These are phyloP conservation scores for Sclerurus mexicanus DNA, from an alignment of 2,113 vertebrate genomes.

Conservation along the genomic window DNA sequence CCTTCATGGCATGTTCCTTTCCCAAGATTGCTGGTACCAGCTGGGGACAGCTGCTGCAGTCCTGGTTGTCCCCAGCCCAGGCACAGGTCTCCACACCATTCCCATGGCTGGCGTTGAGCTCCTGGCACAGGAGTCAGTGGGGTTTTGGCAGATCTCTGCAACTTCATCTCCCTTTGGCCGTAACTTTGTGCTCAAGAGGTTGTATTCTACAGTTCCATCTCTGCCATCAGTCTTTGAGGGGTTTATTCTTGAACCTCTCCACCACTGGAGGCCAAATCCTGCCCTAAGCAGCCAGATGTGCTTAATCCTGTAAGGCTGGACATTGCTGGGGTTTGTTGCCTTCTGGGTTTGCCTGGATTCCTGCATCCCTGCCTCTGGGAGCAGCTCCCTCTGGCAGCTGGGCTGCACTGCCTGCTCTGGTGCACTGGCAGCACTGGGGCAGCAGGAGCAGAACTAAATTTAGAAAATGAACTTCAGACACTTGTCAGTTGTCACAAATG, in stretches of 20 bases:
- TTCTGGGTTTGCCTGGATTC: not conserved
- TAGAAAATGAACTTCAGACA: not conserved
- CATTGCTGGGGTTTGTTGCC: not conserved
- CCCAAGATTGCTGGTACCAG: not conserved
- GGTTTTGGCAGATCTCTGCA: not conserved
- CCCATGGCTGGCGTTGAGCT: not conserved
- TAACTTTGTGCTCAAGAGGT: not conserved
- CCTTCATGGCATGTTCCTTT: not conserved
- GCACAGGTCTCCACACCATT: not conserved
- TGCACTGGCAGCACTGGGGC: not conserved
- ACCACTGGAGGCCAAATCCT: not conserved
- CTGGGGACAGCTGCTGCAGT: not conserved
- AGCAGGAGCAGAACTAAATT: fast-evolving
- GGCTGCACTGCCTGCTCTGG: not conserved
- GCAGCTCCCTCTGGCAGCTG: fast-evolving
- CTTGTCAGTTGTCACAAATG: not conserved
- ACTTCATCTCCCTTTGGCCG: not conserved
- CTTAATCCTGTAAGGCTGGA: not conserved
- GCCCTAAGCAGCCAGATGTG: not conserved
- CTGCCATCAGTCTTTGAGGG: fast-evolving
- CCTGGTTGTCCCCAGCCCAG: not conserved
- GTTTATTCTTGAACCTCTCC: not conserved
- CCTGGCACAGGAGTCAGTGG: fast-evolving
- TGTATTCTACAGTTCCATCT: not conserved
- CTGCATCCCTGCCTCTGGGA: not conserved